phyloP scores from a whole-genome alignment of 2,113 vertebrate genomes.

The Coptodon bakossiorum region DNA sequence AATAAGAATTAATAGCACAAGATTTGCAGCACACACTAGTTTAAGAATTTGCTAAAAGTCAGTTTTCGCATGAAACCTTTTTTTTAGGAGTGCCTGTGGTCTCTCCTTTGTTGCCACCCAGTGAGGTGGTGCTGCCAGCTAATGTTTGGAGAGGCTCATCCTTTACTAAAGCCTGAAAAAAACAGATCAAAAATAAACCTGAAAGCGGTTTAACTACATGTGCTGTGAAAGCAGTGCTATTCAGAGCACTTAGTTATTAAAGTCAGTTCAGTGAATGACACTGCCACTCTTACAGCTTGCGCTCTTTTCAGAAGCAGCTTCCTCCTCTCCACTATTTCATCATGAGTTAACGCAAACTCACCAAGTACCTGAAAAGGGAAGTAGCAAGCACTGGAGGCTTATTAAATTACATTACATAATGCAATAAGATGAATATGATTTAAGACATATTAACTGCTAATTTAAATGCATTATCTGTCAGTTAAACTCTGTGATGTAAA shows the following conservation, averaged over 20 bases:
- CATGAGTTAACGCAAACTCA: slow-evolving; percentile 76
- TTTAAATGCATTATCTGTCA: slow-evolving; percentile 9
- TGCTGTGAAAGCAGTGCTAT: background rate
- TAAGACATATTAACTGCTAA: background rate
- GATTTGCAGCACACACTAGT: background rate
- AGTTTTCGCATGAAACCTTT: slow-evolving; percentile 44
- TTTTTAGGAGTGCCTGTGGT: slow-evolving; percentile 59
- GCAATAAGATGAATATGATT: background rate
- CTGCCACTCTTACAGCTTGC: slow-evolving; percentile 18
- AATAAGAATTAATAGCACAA: background rate
- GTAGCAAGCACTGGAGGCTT: background rate
- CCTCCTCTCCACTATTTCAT: slow-evolving; percentile 79
- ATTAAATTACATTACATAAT: background rate
- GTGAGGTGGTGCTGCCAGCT: slow-evolving; percentile 12
- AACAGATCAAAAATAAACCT: background rate
- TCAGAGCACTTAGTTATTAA: background rate
- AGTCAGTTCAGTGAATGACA: background rate
- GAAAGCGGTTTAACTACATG: background rate
- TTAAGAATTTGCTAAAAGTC: background rate
- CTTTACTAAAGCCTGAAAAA: slow-evolving; percentile 11
- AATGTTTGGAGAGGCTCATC: slow-evolving; percentile 23
- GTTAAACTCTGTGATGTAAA: slow-evolving; percentile 9
- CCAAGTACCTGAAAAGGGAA: slow-evolving; percentile 71
- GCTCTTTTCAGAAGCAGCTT: slow-evolving; percentile 63
- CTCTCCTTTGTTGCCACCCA: slow-evolving; percentile 50